Evolutionary conservation across 2,797 vertebrate species (phyloP).

Genomic region (Vultur gryphus): DNA sequence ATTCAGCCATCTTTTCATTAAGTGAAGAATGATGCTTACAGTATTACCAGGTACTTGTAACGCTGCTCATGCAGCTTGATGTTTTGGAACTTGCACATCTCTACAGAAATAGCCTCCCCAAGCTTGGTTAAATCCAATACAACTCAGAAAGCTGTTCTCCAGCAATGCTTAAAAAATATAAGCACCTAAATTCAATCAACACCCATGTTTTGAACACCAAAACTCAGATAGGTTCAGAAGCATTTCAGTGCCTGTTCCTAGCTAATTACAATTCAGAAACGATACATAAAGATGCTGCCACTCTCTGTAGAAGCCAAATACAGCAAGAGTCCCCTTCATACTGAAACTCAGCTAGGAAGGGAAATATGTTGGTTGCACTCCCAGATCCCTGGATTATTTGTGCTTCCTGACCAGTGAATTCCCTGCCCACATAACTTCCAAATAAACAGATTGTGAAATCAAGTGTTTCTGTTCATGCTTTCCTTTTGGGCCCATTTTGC

Average conservation of each 20-base stretch:
- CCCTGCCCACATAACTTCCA: neutral
- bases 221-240: neutral
- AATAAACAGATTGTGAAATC: neutral
- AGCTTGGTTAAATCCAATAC: neutral
- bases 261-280: neutral
- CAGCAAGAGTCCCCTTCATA: neutral
- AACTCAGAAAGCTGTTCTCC: neutral
- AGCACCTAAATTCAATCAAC: neutral
- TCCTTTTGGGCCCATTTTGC: neutral
- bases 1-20: neutral
- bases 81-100: neutral
- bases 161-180: neutral
- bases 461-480: neutral
- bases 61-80: neutral
- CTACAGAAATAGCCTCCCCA: neutral
- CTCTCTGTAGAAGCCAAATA: neutral
- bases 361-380: neutral
- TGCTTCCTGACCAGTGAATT: neutral
- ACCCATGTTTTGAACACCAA: neutral
- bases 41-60: neutral
- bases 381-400: neutral
- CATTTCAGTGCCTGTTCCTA: neutral
- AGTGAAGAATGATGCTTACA: neutral
- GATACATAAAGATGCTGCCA: neutral
- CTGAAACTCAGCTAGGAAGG: neutral